phyloP scores from a whole-genome alignment of 2,797 vertebrate genomes.

The Periophthalmus magnuspinnatus region DNA sequence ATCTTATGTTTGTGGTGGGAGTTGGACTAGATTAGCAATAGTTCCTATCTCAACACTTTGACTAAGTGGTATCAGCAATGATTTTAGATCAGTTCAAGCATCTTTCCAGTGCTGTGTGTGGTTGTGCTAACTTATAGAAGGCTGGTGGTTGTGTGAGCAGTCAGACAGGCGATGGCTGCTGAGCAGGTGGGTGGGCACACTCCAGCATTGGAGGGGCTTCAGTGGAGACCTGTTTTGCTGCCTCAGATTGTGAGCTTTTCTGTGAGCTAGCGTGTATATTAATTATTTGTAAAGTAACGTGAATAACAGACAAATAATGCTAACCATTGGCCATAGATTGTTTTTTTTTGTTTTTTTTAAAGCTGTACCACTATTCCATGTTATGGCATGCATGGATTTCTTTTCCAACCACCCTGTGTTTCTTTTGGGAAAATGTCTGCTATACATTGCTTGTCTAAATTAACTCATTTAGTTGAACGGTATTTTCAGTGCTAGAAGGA shows the following conservation, averaged over 20 bases:
- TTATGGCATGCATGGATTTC: background rate
- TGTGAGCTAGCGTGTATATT: constrained; percentile 58
- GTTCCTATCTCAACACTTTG: background rate
- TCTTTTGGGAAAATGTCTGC: constrained; percentile 53
- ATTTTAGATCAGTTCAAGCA: background rate
- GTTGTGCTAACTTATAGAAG: constrained; percentile 42
- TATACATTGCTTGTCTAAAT: constrained; percentile 35
- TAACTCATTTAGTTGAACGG: constrained; percentile 27
- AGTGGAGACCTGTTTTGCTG: constrained; percentile 68
- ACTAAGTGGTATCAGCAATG: background rate
- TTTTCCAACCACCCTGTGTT: constrained; percentile 39
- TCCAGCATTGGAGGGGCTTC: constrained; percentile 74
- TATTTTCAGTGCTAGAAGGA: too few species aligned
- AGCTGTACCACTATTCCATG: constrained; percentile 19
- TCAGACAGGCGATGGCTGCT: constrained; percentile 74
- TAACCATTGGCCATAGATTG: constrained; percentile 3
- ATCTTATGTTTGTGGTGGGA: constrained; percentile 10
- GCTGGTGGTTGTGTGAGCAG: constrained; percentile 65
- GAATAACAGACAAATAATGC: background rate
- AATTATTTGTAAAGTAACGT: constrained; percentile 37
- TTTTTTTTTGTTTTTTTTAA: constrained; percentile 25
- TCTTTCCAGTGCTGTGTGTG: constrained; percentile 20
- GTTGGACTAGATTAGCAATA: constrained; percentile 3
- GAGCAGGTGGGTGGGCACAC: constrained; percentile 80
- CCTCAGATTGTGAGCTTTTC: constrained; percentile 59